Percentiles rank a stretch among this genome's conserved stretches.
Evolutionary conservation across 2,113 vertebrate genomes (phyloP).

Genomic region (Cinclus mexicanus): DNA sequence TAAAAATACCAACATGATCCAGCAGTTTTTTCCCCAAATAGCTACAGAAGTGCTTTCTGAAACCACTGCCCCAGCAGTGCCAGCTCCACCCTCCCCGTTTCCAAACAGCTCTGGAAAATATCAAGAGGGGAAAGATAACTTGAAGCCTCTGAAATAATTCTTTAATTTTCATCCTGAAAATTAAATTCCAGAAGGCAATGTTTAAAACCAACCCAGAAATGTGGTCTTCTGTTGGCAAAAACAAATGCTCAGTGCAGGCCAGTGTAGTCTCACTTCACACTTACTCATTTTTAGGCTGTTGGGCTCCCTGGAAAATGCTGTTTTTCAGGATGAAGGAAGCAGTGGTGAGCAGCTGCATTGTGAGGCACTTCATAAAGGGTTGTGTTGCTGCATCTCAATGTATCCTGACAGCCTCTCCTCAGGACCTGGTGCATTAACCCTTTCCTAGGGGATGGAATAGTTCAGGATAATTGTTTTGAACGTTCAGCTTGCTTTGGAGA

Average conservation of each 20-base stretch:
- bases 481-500: constrained; percentile 2
- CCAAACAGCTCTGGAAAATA: constrained; percentile 17
- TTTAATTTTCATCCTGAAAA: neutral
- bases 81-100: neutral
- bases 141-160: neutral
- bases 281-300: constrained; percentile 41
- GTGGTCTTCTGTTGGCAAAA: constrained; percentile 53
- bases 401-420: neutral
- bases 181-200: constrained; percentile 55
- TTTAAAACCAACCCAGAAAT: constrained; percentile 60
- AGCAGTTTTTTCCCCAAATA: neutral
- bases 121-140: neutral
- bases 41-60: neutral
- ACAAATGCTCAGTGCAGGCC: neutral
- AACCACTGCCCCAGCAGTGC: neutral
- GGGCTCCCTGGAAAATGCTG: neutral
- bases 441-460: neutral
- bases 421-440: neutral
- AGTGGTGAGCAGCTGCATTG: neutral
- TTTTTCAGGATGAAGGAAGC: neutral
- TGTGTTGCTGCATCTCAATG: neutral
- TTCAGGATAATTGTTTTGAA: constrained; percentile 17
- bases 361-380: neutral
- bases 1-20: constrained; percentile 8
- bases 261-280: constrained; percentile 35